Percentiles rank a stretch among this genome's conserved stretches.
Conservation (phyloP, 2,888 invertebrate species). For the Charanyca ferruginea region DNA sequence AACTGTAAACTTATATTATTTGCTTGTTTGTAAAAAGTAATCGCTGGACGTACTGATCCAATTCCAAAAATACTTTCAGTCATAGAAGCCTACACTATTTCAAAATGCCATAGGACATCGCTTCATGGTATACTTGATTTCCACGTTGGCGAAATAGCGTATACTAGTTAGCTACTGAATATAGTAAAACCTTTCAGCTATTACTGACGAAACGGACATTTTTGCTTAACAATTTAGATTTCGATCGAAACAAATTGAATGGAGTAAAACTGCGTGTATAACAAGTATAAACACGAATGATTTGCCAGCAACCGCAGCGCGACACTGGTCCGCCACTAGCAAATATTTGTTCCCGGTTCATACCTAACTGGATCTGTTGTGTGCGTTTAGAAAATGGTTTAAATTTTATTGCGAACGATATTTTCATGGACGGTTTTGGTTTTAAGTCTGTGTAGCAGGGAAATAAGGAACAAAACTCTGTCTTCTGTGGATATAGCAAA, state of each 20-base stretch:
- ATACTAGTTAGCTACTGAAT: too few species aligned
- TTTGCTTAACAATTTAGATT: conserved; percentile 48
- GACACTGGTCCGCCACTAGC: conserved; percentile 50
- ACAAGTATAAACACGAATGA: conserved; percentile 59
- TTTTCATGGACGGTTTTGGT: conserved; percentile 25
- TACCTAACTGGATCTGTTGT: conserved; percentile 54
- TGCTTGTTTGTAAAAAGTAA: too few species aligned
- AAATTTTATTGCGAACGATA: conserved; percentile 41
- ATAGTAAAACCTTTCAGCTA: background rate
- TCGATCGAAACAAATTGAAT: conserved; percentile 44
- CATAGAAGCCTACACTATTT: too few species aligned
- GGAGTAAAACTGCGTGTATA: conserved; percentile 47
- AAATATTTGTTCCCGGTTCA: conserved; percentile 61
- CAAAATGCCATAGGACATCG: too few species aligned
- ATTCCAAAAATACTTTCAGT: too few species aligned
- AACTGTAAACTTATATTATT: too few species aligned
- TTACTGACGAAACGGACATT: background rate
- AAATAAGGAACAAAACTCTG: background rate
- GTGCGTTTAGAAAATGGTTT: conserved; percentile 51
- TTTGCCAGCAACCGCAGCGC: conserved; percentile 58
- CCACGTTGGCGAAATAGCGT: too few species aligned
- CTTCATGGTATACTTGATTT: too few species aligned
- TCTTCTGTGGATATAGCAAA: too few species aligned
- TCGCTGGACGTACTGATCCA: too few species aligned
- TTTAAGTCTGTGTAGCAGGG: background rate